phyloP scores from a whole-genome alignment of 2,797 vertebrate genomes.

The Amblyopsis hoosieri region DNA sequence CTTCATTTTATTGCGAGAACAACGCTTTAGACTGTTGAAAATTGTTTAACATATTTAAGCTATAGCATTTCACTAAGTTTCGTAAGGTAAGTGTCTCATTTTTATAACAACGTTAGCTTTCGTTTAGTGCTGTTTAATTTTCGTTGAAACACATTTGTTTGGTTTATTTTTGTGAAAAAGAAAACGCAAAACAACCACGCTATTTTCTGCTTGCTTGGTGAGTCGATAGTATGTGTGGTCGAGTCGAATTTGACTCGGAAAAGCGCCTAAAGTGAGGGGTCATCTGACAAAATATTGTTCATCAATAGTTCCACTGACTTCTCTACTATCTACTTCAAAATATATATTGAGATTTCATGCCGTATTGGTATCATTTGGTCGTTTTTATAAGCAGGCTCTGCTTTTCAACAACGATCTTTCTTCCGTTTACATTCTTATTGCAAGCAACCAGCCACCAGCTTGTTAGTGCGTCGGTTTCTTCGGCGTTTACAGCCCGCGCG shows the following conservation, averaged over 20 bases:
- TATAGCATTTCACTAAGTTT: conserved; percentile 46
- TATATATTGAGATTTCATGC: conserved; percentile 44
- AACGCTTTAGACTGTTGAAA: conserved; percentile 72
- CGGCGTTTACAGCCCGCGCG: neutral
- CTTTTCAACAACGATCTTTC: conserved; percentile 68
- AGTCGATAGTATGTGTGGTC: conserved; percentile 61
- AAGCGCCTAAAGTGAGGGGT: conserved; percentile 68
- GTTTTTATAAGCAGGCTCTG: conserved; percentile 57
- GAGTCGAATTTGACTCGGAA: conserved; percentile 68
- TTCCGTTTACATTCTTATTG: conserved; percentile 74
- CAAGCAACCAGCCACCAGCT: conserved; percentile 70
- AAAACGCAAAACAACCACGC: conserved; percentile 59
- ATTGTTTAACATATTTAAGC: conserved; percentile 51
- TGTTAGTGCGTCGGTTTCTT: conserved; percentile 11
- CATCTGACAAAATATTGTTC: conserved; percentile 69
- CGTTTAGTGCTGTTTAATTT: conserved; percentile 30
- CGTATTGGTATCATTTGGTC: conserved; percentile 56
- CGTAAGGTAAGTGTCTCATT: conserved; percentile 56
- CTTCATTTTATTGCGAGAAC: conserved; percentile 76
- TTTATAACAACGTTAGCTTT: conserved; percentile 45
- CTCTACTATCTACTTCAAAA: conserved; percentile 53
- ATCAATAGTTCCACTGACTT: conserved; percentile 51
- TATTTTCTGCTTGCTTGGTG: conserved; percentile 64
- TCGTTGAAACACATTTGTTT: conserved; percentile 41
- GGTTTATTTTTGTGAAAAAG: conserved; percentile 59